A percentile compares a stretch with the other conserved stretches of the same genome.
These are phyloP conservation scores for Podargus strigoides DNA, from an alignment of 2,797 vertebrate species.

Conservation along the genomic window DNA sequence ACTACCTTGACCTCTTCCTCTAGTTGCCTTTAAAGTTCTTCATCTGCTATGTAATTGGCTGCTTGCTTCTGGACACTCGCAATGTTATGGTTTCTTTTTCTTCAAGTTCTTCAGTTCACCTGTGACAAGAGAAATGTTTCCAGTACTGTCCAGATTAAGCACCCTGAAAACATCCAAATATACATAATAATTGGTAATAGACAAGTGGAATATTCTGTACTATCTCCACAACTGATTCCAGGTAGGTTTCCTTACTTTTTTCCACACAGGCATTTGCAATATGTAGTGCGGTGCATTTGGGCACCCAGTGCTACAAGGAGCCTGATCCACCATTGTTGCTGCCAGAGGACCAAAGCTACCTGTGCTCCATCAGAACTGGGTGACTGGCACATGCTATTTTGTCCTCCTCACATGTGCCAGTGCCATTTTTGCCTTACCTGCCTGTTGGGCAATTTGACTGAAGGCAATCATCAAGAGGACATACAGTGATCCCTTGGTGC, in stretches of 20 bases:
- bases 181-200: background rate
- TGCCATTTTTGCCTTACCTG: background rate
- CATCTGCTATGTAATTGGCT: constrained; percentile 75
- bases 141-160: background rate
- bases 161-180: background rate
- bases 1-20: constrained; percentile 77
- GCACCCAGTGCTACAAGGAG: background rate
- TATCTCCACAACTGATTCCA: background rate
- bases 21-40: constrained; percentile 79
- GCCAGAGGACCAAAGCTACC: background rate
- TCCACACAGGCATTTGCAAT: background rate
- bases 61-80: constrained; percentile 75
- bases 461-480: background rate
- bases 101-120: constrained; percentile 75
- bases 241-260: background rate
- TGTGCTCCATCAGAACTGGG: no score
- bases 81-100: constrained; percentile 74
- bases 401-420: background rate
- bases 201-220: background rate
- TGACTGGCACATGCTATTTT: background rate
- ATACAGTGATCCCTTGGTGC: background rate
- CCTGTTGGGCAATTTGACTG: background rate
- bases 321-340: background rate
- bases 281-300: background rate
- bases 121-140: background rate